Base-by-base conservation (phyloP, 2,113 vertebrate genomes). In the Amphilophus citrinellus region DNA sequence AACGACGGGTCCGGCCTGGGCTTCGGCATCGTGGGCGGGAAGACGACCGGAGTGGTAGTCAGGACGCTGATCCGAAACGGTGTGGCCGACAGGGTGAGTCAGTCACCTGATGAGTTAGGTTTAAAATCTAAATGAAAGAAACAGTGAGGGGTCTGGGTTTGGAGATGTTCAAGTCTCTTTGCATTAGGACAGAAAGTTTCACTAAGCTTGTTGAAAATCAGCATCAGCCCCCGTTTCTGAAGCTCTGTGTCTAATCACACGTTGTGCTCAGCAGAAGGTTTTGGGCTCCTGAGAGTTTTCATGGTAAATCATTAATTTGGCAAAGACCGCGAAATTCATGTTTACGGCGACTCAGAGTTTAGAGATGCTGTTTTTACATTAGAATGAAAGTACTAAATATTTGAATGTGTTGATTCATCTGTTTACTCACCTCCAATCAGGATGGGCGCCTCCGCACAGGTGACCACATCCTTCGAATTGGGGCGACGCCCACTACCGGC, bases 11-110 rank as follows among this genome's bases (percentile, higher is more conserved):
- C 97, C 0, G 98, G 98, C 85, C 93, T 99, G 93, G 98, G 98
- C 47, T 99, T 99, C 85, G 98, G 98, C 84, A 99, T 99, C 42
- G 98, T 99, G 66, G 98, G 98, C 73, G 98, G 97, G 80, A 98
- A 97, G 93, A 94, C 94, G 3, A 95, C 92, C 3, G 98, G 98
- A 3, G 97, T 98, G 78, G 97, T 99, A 71, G 98, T 99, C 83
- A 94, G 98, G 86, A 99, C 98, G 0, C 96, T 99, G 68, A 92
- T 99, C 79, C 96, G 96, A 8, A 95, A 96, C 93, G 97, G 98
- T 83, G 94, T 98, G 83, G 98, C 98, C 6, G 97, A 98, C 95
- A 88, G 62, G 84, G 92, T 94, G 6, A 24, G 88, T 50, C 7
- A n/a, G 15, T n/a, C 58, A 20, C 9, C 27, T 13, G 47, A 50